Percentiles rank a stretch among this genome's conserved stretches.
phyloP scores from a whole-genome alignment of 2,113 vertebrate genomes.

The Callaeas wilsoni region DNA sequence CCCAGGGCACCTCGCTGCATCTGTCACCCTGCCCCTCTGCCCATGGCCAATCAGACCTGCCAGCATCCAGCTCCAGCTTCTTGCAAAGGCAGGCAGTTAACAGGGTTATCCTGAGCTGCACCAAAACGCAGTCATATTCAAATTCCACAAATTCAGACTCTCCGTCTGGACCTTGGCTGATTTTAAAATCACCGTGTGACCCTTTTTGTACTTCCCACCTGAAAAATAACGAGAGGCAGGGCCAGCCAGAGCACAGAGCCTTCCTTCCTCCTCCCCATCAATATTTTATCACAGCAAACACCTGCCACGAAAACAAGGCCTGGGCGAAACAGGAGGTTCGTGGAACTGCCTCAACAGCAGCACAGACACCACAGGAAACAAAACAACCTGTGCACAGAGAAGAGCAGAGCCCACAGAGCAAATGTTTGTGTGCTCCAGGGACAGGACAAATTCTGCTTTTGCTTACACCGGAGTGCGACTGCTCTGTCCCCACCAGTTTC shows the following conservation, averaged over 20 bases:
- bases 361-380: constrained; percentile 45
- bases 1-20: background rate
- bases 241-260: background rate
- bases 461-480: background rate
- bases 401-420: background rate
- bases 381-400: constrained; percentile 25
- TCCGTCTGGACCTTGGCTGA: background rate
- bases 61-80: background rate
- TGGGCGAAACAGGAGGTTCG: constrained; percentile 45
- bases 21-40: background rate
- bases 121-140: background rate
- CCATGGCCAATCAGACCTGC: background rate
- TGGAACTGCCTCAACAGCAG: constrained; percentile 38
- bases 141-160: background rate
- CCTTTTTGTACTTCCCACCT: background rate
- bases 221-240: background rate
- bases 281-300: constrained; percentile 53
- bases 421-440: background rate
- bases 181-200: background rate
- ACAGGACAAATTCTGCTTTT: background rate
- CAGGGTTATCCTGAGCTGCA: background rate
- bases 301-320: constrained; percentile 44
- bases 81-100: background rate
- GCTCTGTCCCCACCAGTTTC: background rate
- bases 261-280: constrained; percentile 41